Conservation (phyloP, 2,888 invertebrate genomes). For the Adineta ricciae region DNA sequence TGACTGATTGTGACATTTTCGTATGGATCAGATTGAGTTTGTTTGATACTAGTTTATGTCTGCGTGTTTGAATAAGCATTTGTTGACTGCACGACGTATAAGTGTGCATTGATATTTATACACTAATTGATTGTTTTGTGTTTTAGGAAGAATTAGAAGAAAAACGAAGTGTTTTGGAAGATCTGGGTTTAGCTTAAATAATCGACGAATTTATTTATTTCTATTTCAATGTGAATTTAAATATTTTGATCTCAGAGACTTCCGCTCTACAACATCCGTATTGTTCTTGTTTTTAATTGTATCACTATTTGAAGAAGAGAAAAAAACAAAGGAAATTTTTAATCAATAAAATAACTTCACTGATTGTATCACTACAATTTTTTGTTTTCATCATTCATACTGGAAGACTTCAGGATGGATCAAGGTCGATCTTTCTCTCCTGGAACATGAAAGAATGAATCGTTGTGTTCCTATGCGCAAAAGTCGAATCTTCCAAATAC, state of each 20-base stretch:
- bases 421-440: too few species aligned
- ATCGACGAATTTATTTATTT: background rate
- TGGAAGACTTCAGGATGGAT: too few species aligned
- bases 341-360: background rate
- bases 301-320: background rate
- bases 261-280: background rate
- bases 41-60: background rate
- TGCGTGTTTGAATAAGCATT: background rate
- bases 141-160: background rate
- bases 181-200: background rate
- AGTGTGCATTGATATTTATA: background rate
- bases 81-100: background rate
- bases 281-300: background rate
- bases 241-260: background rate
- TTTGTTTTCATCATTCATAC: too few species aligned
- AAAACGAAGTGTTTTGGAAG: constrained; percentile 4
- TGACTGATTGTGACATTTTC: background rate
- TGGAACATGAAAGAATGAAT: too few species aligned
- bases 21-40: background rate
- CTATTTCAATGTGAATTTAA: background rate
- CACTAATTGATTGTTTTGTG: background rate
- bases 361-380: background rate
- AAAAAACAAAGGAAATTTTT: background rate
- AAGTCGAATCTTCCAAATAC: too few species aligned
- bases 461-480: too few species aligned